These are phyloP conservation scores for Odontamblyopus rebecca DNA, from an alignment of 2,797 vertebrate species.

Conservation along the genomic window DNA sequence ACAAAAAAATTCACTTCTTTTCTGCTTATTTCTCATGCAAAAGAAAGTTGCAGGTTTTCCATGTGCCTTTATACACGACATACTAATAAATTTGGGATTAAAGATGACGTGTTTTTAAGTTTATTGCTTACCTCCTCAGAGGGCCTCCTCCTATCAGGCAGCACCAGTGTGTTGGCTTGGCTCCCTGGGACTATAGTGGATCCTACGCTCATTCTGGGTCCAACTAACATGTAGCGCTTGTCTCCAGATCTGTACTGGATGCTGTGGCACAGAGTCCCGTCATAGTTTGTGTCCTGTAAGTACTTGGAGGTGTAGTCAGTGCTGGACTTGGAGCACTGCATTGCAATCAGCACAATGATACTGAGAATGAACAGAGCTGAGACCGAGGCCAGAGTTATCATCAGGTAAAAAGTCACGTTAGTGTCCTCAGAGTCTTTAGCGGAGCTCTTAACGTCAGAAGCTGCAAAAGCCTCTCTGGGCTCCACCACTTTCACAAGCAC, in stretches of 20 bases:
- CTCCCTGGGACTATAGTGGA: slow-evolving; percentile 43
- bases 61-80: slow-evolving; percentile 38
- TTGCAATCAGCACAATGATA: slow-evolving; percentile 12
- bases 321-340: slow-evolving; percentile 14
- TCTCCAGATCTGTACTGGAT: slow-evolving; percentile 71
- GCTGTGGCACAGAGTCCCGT: slow-evolving; percentile 15
- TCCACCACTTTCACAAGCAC: slow-evolving; percentile 15
- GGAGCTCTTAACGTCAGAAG: slow-evolving; percentile 14
- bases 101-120: slow-evolving; percentile 49
- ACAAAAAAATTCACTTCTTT: too few relatives aligned
- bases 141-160: slow-evolving; percentile 3
- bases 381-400: slow-evolving; percentile 15
- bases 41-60: too few relatives aligned
- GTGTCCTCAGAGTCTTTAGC: slow-evolving; percentile 11
- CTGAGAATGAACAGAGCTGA: slow-evolving; percentile 15
- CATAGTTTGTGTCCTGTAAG: slow-evolving; percentile 14
- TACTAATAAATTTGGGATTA: slow-evolving; percentile 35
- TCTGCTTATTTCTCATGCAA: too few relatives aligned
- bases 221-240: slow-evolving; percentile 72
- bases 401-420: slow-evolving; percentile 12
- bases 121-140: too few relatives aligned
- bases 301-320: slow-evolving; percentile 12
- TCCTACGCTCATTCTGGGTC: slow-evolving; percentile 70
- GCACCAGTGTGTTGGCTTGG: slow-evolving; percentile 8
- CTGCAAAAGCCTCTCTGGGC: slow-evolving; percentile 13